Percentiles rank a stretch among this genome's conserved stretches.
phyloP scores from a whole-genome alignment of 2,888 invertebrate species.

The Dryobotodes eremita region DNA sequence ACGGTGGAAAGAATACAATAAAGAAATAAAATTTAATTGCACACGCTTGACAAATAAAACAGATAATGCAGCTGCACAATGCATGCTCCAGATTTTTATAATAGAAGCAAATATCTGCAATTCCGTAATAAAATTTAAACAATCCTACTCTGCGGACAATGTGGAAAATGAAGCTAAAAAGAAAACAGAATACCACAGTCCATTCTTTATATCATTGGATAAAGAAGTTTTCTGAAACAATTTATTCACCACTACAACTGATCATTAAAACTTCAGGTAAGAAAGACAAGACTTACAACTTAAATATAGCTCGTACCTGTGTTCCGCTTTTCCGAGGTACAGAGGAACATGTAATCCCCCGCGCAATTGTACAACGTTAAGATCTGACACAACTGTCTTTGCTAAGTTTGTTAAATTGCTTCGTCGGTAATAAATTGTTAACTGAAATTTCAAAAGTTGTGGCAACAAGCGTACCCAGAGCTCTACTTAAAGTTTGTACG shows the following conservation, averaged over 20 bases:
- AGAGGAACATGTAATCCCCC: slow-evolving; percentile 50
- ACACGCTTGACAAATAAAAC: slow-evolving; percentile 18
- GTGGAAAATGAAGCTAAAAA: slow-evolving; percentile 4
- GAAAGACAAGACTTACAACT: slow-evolving; percentile 12
- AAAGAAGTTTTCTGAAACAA: slow-evolving; percentile 3
- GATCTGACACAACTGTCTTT: slow-evolving; percentile 67
- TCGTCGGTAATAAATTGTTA: slow-evolving; percentile 73
- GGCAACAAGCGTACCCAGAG: slow-evolving; percentile 69
- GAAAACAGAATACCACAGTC: slow-evolving; percentile 7
- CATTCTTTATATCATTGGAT: neutral
- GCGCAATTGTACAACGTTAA: slow-evolving; percentile 58
- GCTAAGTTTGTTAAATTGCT: slow-evolving; percentile 72
- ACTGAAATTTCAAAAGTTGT: slow-evolving; percentile 74
- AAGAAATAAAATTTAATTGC: slow-evolving; percentile 14
- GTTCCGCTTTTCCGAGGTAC: slow-evolving; percentile 35
- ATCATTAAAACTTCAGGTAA: slow-evolving; percentile 42
- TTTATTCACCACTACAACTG: slow-evolving; percentile 23
- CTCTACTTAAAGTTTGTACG: slow-evolving; percentile 69
- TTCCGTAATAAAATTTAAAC: slow-evolving; percentile 13
- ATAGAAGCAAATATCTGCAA: slow-evolving; percentile 17
- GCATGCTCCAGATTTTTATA: slow-evolving; percentile 22
- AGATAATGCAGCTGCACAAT: slow-evolving; percentile 11
- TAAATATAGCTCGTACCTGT: slow-evolving; percentile 17
- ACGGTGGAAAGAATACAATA: neutral
- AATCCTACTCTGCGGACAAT: neutral